A percentile compares a stretch with the other conserved stretches of the same genome.
Evolutionary conservation across 1,140 invertebrate genomes (phyloP).

Genomic region (Zaprionus lachaisei): DNA sequence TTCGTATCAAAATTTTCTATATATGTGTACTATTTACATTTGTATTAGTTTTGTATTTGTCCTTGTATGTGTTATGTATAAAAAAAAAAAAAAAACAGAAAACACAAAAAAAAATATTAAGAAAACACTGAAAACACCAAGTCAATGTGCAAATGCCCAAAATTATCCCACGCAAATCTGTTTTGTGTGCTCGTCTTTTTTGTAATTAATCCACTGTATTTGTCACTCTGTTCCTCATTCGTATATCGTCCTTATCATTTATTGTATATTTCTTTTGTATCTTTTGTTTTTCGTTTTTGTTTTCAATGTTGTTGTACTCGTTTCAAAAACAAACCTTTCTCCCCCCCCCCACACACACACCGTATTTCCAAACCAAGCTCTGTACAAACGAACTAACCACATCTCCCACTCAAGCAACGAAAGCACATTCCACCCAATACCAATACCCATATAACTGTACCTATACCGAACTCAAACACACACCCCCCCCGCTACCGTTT

Average conservation of each 20-base stretch:
- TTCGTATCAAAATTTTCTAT: conserved; percentile 32
- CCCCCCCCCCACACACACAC: neutral
- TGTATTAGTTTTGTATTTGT: conserved; percentile 43
- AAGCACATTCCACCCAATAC: neutral
- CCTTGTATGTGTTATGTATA: conserved; percentile 45
- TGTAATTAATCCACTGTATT: conserved; percentile 64
- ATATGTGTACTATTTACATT: conserved; percentile 31
- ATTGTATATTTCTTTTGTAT: conserved; percentile 56
- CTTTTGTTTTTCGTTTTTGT: conserved; percentile 62
- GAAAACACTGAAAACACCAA: conserved; percentile 13
- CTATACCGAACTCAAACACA: neutral
- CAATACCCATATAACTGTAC: neutral
- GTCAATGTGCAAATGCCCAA: conserved; percentile 58
- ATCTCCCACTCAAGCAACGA: conserved; percentile 5
- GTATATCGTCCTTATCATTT: conserved; percentile 49
- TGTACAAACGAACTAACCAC: conserved; percentile 3
- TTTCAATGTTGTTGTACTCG: conserved; percentile 74
- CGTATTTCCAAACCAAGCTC: neutral
- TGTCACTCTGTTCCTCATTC: conserved; percentile 50
- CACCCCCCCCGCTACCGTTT: neutral
- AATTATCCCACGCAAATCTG: conserved; percentile 35
- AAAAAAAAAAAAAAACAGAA: conserved; percentile 34
- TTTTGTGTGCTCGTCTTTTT: conserved; percentile 56
- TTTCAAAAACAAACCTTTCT: neutral
- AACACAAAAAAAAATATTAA: conserved; percentile 38